Evolutionary conservation across 2,888 invertebrate species (phyloP), one percentile per base, ranked within the genome.

Genomic region (Cryptus viduatorius): DNA sequence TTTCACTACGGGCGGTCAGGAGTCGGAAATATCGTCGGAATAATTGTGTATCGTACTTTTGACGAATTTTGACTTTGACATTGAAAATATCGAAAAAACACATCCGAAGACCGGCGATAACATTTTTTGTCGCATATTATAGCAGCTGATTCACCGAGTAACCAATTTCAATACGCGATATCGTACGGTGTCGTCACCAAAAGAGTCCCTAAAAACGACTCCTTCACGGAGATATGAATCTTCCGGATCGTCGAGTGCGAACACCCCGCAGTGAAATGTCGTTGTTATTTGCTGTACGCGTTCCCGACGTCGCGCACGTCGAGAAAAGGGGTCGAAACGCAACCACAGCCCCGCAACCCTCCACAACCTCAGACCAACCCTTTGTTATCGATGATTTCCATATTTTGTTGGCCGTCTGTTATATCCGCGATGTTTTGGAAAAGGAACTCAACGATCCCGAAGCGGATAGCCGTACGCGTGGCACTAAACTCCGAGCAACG

Each of bases 191-290:
- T 67, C 64, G 67, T 73, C 61, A 79, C 76, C 50, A 72, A 80
- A 1, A 24, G 72, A 72, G 67, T 80, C 64, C n/a, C 65, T 79
- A 86, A 90, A 89, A 90, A 88, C 89, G 84, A 90, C 90, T 91
- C 90, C 88, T 89, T 88, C 85, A 90, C 88, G 89, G 90, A 91
- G 91, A 92, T 92, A 92, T 90, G 92, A 88, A 90, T 91, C 91
- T 92, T 92, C 92, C 92, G 89, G 90, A 90, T 92, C 92, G 92
- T 92, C 92, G 91, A 91, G 86, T 92, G 88, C 87, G 87, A 89
- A 92, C 89, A 92, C 91, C 87, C 89, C 92, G 91, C 87, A 87
- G 89, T 88, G 88, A 86, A 89, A 88, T 87, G 61, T 56, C 64
- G 64, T 56, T 76, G 80, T 53, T 80, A 72, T 72, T 76, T 59